Evolutionary conservation across 35 echinoderm and acorn worm species (phyloP).

Genomic region (Patiria miniata): DNA sequence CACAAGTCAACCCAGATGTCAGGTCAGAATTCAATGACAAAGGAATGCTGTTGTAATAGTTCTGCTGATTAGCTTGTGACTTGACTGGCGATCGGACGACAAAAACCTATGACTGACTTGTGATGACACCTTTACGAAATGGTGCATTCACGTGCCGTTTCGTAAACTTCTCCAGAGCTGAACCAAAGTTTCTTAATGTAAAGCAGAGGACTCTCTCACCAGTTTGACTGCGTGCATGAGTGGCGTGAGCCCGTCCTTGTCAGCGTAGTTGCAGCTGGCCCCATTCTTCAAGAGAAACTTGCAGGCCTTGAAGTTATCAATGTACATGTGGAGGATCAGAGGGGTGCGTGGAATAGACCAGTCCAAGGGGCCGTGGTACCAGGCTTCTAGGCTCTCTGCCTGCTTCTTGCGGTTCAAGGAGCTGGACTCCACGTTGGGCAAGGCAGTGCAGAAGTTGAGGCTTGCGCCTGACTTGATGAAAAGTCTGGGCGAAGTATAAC

Average conservation of each 20-base stretch:
- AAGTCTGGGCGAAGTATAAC: background rate
- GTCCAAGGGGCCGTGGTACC: conserved; percentile 35
- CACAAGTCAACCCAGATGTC: too few species aligned
- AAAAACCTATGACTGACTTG: too few species aligned
- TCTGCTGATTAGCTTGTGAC: too few species aligned
- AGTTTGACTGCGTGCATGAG: conserved; percentile 90
- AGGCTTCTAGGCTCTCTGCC: conserved; percentile 29
- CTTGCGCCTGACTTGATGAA: background rate
- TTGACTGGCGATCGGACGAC: too few species aligned
- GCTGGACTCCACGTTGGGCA: conserved; percentile 22
- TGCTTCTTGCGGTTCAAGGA: background rate
- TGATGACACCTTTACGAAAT: too few species aligned
- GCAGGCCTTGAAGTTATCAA: conserved; percentile 42
- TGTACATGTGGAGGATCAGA: conserved; percentile 55
- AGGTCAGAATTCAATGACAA: too few species aligned
- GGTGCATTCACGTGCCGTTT: too few species aligned
- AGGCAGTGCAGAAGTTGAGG: conserved; percentile 1
- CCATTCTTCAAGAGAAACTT: conserved; percentile 80
- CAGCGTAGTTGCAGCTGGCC: conserved; percentile 73
- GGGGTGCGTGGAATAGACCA: conserved; percentile 50
- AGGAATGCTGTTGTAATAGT: too few species aligned
- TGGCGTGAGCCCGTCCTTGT: conserved; percentile 46
- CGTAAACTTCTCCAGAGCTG: too few species aligned
- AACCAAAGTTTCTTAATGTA: too few species aligned
- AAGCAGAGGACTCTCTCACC: background rate